Percentiles rank a stretch among this genome's conserved stretches.
Evolutionary conservation across 2,797 vertebrate genomes (phyloP).

Genomic region (Florisuga fusca): DNA sequence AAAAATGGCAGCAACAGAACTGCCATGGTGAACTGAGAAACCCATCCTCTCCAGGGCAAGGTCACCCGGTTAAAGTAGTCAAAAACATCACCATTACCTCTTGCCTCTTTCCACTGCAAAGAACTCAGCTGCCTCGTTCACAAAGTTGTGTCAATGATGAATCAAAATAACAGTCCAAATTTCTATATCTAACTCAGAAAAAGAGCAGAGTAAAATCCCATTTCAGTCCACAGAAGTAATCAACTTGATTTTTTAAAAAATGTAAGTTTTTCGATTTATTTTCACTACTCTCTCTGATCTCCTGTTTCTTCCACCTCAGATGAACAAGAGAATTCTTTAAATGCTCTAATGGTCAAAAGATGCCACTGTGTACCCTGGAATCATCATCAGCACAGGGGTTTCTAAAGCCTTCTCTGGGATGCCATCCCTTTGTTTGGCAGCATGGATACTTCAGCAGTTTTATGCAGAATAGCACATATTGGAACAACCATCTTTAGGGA

Average conservation of each 20-base stretch:
- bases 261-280: neutral
- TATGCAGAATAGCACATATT: fast-evolving
- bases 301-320: neutral
- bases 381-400: too few relatives aligned
- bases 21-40: neutral
- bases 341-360: neutral
- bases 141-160: neutral
- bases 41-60: constrained; percentile 18
- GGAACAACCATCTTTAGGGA: neutral
- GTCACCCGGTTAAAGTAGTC: neutral
- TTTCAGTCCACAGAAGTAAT: neutral
- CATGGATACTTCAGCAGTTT: neutral
- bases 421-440: neutral
- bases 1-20: neutral
- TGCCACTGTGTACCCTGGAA: neutral
- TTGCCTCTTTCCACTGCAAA: neutral
- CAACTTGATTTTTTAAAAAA: neutral
- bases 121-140: neutral
- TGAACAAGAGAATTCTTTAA: neutral
- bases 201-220: neutral
- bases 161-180: neutral
- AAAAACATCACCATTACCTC: neutral
- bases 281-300: neutral
- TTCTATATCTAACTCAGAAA: neutral
- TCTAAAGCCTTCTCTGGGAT: neutral